Conservation (phyloP, 2,888 invertebrate species). For the Psylliodes chrysocephalus region DNA sequence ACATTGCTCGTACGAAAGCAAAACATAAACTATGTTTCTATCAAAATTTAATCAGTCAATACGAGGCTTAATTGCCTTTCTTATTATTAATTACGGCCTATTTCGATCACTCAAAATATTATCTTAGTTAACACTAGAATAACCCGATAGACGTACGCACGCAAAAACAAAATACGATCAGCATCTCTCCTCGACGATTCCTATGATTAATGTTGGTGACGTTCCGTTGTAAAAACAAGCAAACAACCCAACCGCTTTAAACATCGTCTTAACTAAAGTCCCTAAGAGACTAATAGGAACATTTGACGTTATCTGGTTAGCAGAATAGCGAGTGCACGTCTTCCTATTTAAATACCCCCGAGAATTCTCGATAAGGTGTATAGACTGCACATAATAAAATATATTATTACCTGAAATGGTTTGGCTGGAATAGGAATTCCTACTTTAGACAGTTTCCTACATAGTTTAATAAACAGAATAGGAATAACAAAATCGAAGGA, state of each 20-base stretch:
- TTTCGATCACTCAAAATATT: constrained; percentile 34
- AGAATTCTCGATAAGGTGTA: constrained; percentile 61
- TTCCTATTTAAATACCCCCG: constrained; percentile 62
- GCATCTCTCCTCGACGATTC: constrained; percentile 35
- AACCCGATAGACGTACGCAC: constrained; percentile 39
- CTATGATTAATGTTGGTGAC: constrained; percentile 47
- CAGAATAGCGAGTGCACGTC: constrained; percentile 61
- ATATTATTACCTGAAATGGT: constrained; percentile 61
- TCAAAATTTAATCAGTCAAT: neutral
- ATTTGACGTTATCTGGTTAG: constrained; percentile 61
- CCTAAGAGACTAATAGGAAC: constrained; percentile 61
- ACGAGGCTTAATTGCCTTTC: neutral
- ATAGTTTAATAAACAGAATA: constrained; percentile 51
- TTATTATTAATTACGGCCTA: constrained; percentile 20
- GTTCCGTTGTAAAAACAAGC: constrained; percentile 47
- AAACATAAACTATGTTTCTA: neutral
- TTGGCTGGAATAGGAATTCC: constrained; percentile 59
- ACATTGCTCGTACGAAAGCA: neutral
- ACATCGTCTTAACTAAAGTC: constrained; percentile 55
- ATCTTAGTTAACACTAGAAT: constrained; percentile 45
- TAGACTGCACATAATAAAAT: constrained; percentile 60
- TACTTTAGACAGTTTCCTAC: constrained; percentile 54
- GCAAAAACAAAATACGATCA: constrained; percentile 45
- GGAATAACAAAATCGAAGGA: constrained; percentile 45
- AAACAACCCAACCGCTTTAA: constrained; percentile 46